Evolutionary conservation across 2,888 invertebrate species (phyloP).

Genomic region (Seira ritae): DNA sequence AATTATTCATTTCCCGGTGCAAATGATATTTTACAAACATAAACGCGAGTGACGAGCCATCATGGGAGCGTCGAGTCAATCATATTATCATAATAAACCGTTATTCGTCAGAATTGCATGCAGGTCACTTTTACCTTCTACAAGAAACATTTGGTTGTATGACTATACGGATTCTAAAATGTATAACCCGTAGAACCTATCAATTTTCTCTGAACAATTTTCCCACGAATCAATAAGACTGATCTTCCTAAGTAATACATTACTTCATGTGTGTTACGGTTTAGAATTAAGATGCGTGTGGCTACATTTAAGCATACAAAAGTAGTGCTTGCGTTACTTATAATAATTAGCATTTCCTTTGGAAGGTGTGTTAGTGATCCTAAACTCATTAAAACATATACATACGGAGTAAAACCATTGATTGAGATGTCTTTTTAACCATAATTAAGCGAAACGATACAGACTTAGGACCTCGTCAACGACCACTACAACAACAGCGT

Average conservation of each 20-base stretch:
- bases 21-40: no score
- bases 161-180: not conserved
- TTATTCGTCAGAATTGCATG: no score
- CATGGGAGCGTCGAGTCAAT: no score
- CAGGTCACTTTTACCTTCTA: no score
- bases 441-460: constrained; percentile 25
- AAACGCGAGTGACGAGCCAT: no score
- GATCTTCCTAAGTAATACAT: not conserved
- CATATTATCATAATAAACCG: no score
- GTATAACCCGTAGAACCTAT: not conserved
- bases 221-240: not conserved
- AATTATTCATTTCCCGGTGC: no score
- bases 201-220: not conserved
- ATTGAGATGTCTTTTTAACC: not conserved
- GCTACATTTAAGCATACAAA: constrained; percentile 1
- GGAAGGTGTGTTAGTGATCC: constrained; percentile 42
- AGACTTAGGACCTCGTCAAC: constrained; percentile 21
- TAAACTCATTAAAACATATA: constrained; percentile 30
- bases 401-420: not conserved
- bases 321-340: constrained; percentile 1
- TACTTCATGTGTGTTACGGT: not conserved
- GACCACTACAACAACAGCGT: not conserved
- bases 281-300: not conserved
- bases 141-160: not conserved
- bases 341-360: constrained; percentile 15